Conservation (phyloP, 2,113 vertebrate genomes). For the Microcebus ravelobensis region DNA sequence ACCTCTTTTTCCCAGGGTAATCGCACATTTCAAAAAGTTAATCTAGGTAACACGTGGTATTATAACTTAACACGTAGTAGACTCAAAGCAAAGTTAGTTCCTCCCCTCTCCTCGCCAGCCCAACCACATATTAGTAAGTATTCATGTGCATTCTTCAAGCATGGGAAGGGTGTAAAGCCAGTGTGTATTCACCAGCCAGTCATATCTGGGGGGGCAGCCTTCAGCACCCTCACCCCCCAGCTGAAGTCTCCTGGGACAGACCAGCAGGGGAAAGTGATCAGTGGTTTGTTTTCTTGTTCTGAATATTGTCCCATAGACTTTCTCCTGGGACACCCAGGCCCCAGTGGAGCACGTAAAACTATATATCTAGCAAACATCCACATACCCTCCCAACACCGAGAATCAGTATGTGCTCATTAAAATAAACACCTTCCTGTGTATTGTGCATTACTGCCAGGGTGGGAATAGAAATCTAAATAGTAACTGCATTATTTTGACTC, state of each 20-base stretch:
- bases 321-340: neutral
- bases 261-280: neutral
- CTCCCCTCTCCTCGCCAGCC: neutral
- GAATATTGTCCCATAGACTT: neutral
- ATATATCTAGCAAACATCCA: neutral
- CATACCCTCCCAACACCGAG: neutral
- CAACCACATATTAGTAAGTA: neutral
- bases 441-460: neutral
- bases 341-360: neutral
- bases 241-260: neutral
- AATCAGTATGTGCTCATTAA: neutral
- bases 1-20: neutral
- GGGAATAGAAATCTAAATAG: conserved; percentile 35
- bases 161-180: neutral
- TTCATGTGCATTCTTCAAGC: neutral
- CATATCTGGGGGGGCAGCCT: neutral
- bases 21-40: neutral
- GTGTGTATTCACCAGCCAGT: neutral
- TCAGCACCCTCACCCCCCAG: neutral
- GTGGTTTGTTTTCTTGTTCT: neutral
- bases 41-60: neutral
- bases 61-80: neutral
- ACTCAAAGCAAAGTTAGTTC: neutral
- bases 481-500: conserved; percentile 56
- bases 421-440: conserved; percentile 24